Conservation (phyloP, 2,888 invertebrate species). For the Ennomos quercinarius region DNA sequence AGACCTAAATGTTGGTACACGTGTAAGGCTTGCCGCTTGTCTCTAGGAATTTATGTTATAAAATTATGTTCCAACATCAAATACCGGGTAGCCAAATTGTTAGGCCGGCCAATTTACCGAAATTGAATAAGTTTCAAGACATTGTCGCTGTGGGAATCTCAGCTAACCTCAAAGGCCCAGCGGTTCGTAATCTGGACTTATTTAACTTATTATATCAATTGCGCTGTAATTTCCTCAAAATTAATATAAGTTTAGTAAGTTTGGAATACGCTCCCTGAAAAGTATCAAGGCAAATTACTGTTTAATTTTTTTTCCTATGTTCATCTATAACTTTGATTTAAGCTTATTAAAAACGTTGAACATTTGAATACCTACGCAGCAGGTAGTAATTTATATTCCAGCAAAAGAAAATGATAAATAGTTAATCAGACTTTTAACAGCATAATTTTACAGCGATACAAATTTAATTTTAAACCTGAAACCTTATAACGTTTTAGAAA, state of each 20-base stretch:
- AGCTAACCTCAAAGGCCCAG: conserved; percentile 51
- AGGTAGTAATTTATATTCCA: too few species aligned
- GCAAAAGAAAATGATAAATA: too few species aligned
- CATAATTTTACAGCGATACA: too few species aligned
- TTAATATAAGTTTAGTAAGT: conserved; percentile 43
- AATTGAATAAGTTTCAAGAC: conserved; percentile 68
- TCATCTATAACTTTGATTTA: conserved; percentile 19
- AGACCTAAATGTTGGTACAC: neutral
- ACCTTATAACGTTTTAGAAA: too few species aligned
- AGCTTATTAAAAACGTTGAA: conserved; percentile 2
- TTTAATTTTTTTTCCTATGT: conserved; percentile 23
- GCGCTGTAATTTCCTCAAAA: conserved; percentile 49
- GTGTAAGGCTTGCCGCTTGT: neutral
- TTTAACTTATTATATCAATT: conserved; percentile 54
- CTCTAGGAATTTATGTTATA: conserved; percentile 3
- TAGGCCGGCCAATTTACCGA: conserved; percentile 53
- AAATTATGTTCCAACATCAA: conserved; percentile 33
- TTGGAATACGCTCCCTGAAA: conserved; percentile 39
- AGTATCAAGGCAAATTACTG: conserved; percentile 32
- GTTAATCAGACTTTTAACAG: too few species aligned
- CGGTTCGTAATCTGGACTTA: conserved; percentile 55
- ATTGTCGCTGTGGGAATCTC: conserved; percentile 48
- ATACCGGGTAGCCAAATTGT: conserved; percentile 43
- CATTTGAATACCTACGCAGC: too few species aligned
- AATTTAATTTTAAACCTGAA: too few species aligned